Evolutionary conservation across 2,888 invertebrate species (phyloP).

Genomic region (Leucophora obtusa): DNA sequence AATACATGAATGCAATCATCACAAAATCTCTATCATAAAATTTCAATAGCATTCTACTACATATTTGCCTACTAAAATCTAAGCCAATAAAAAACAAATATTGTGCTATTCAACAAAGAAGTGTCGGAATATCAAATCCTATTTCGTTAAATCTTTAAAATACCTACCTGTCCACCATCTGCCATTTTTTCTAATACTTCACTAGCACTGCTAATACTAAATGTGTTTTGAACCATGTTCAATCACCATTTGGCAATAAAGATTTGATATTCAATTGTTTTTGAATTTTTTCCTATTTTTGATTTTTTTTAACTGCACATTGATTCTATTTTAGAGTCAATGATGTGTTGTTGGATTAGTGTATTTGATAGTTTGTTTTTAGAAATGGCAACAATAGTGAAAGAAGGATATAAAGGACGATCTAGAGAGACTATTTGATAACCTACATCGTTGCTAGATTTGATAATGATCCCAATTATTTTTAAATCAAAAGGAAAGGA

Average conservation of each 20-base stretch:
- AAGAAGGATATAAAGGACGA: background rate
- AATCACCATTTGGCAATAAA: constrained; percentile 64
- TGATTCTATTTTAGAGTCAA: constrained; percentile 55
- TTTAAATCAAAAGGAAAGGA: too few species aligned
- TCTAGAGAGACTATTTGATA: too few species aligned
- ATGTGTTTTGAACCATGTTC: background rate
- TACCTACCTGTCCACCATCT: constrained; percentile 29
- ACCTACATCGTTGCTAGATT: too few species aligned
- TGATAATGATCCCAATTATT: too few species aligned
- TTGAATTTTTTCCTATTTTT: constrained; percentile 38
- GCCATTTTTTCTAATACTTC: constrained; percentile 16
- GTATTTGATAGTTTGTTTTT: constrained; percentile 59
- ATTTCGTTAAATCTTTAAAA: constrained; percentile 46
- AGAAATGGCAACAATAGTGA: constrained; percentile 33
- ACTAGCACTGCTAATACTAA: background rate
- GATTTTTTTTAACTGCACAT: constrained; percentile 6
- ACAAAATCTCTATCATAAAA: background rate
- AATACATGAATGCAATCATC: background rate
- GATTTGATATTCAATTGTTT: constrained; percentile 62
- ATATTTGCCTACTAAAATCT: background rate
- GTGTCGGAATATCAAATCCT: constrained; percentile 30
- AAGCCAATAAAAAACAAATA: too few species aligned
- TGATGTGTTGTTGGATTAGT: constrained; percentile 64
- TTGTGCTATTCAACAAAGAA: background rate
- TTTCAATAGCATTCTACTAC: background rate